Evolutionary conservation across 1,140 invertebrate species (phyloP).

Genomic region (Drosophila ohnishii): DNA sequence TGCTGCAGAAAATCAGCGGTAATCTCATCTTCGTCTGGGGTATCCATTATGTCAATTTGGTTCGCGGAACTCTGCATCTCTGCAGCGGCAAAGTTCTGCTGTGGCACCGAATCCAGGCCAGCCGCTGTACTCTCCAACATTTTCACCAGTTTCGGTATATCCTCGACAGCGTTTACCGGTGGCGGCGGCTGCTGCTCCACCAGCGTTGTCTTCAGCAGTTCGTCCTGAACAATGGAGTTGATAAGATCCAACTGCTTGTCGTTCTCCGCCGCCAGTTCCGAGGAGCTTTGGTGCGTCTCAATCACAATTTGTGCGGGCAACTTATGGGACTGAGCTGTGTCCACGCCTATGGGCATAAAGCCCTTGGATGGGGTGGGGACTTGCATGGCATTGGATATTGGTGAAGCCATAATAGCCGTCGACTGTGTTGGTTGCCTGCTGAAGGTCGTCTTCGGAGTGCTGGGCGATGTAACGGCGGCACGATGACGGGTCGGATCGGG

Average conservation of each 20-base stretch:
- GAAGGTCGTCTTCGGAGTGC: constrained; percentile 45
- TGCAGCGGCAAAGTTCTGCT: constrained; percentile 6
- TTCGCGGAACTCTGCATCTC: constrained; percentile 2
- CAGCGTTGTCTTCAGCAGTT: constrained; percentile 62
- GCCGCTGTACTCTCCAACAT: constrained; percentile 80
- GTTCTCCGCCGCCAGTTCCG: constrained; percentile 75
- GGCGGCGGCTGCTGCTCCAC: constrained; percentile 52
- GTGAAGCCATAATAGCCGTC: constrained; percentile 1
- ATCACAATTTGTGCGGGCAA: constrained; percentile 77
- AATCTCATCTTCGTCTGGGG: constrained; percentile 85
- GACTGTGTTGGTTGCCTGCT: constrained; percentile 2
- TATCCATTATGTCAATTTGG: constrained; percentile 62
- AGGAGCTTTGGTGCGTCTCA: constrained; percentile 77
- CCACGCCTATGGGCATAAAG: constrained; percentile 74
- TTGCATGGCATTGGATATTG: neutral
- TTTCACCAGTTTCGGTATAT: constrained; percentile 79
- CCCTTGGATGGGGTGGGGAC: constrained; percentile 50
- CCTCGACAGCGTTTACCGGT: constrained; percentile 58
- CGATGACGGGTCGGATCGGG: constrained; percentile 31
- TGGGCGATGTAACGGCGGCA: constrained; percentile 25
- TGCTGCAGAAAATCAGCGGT: constrained; percentile 88
- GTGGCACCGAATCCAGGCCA: constrained; percentile 34
- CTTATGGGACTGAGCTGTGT: constrained; percentile 77
- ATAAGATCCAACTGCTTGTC: constrained; percentile 82
- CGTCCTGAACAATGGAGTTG: constrained; percentile 71